Evolutionary conservation across 1,140 invertebrate genomes (phyloP).

Genomic region (Aradophagus sp.): DNA sequence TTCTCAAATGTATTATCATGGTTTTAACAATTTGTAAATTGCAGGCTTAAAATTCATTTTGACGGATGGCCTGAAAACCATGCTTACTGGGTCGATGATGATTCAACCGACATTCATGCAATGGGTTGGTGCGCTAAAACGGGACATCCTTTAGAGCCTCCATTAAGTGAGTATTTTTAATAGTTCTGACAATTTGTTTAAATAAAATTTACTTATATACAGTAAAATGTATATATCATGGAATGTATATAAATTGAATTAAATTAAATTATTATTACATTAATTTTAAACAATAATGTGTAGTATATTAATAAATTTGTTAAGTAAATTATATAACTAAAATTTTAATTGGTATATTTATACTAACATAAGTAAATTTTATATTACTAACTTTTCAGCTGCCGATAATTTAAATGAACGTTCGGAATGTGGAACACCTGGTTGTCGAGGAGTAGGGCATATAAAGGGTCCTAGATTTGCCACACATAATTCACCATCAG

Average conservation of each 20-base stretch:
- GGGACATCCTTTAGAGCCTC: slow-evolving; percentile 88
- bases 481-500: slow-evolving; percentile 84
- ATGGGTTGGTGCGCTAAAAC: slow-evolving; percentile 93
- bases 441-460: slow-evolving; percentile 88
- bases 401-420: slow-evolving; percentile 78
- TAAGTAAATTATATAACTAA: too few relatives aligned
- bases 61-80: slow-evolving; percentile 93
- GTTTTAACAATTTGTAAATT: not conserved
- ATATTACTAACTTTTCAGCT: too few relatives aligned
- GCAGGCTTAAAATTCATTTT: slow-evolving; percentile 87
- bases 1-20: too few relatives aligned
- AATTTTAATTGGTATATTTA: too few relatives aligned
- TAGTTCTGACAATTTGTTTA: too few relatives aligned
- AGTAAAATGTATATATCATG: too few relatives aligned
- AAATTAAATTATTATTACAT: too few relatives aligned
- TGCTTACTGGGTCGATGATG: slow-evolving; percentile 93
- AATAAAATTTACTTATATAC: too few relatives aligned
- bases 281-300: too few relatives aligned
- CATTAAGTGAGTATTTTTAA: slow-evolving; percentile 78
- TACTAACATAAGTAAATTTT: too few relatives aligned
- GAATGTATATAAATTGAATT: too few relatives aligned
- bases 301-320: too few relatives aligned
- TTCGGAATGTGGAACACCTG: slow-evolving; percentile 82
- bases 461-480: slow-evolving; percentile 83
- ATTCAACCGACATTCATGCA: slow-evolving; percentile 92